Evolutionary conservation across 2,113 vertebrate genomes (phyloP).

Genomic region (Sturnus vulgaris): DNA sequence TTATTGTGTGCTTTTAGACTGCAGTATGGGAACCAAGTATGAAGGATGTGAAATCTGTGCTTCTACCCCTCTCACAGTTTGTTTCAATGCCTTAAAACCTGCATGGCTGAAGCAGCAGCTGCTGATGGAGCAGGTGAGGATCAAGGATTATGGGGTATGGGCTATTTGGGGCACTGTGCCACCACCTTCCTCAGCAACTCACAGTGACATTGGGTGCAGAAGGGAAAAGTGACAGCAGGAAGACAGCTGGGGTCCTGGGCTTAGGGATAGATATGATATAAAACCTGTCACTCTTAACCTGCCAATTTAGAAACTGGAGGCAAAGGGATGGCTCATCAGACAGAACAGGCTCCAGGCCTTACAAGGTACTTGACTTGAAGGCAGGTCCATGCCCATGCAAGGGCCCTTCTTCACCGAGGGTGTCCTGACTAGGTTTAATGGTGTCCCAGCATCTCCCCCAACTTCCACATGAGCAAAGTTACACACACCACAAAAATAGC

Average conservation of each 20-base stretch:
- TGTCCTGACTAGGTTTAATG: rapidly evolving
- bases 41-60: not conserved
- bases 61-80: not conserved
- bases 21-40: not conserved
- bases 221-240: not conserved
- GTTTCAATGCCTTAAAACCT: not conserved
- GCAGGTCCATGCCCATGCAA: rapidly evolving
- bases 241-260: not conserved
- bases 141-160: too few species aligned
- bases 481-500: not conserved
- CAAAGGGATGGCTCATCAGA: not conserved
- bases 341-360: not conserved
- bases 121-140: not conserved
- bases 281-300: not conserved
- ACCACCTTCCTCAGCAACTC: not conserved
- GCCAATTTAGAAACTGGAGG: not conserved
- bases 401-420: rapidly evolving
- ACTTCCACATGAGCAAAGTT: not conserved
- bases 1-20: not conserved
- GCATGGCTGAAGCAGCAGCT: not conserved
- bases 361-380: not conserved
- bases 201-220: not conserved
- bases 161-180: not conserved
- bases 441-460: not conserved
- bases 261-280: not conserved